Percentiles rank a stretch among this genome's conserved stretches.
Conservation (phyloP, 2,797 vertebrate species). For the Sebastes umbrosus region DNA sequence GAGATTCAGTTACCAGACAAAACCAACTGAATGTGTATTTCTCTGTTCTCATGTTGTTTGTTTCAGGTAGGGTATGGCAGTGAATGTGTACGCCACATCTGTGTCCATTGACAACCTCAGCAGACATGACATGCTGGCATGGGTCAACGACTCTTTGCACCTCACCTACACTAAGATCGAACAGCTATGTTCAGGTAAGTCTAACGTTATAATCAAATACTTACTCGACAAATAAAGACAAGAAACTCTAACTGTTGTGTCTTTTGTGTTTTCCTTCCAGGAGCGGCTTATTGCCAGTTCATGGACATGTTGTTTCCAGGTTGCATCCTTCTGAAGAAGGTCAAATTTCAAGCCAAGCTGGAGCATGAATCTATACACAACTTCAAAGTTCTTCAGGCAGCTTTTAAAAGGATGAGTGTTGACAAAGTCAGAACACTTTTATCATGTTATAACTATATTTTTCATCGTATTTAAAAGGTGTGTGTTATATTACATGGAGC, state of each 20-base stretch:
- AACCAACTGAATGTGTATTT: background rate
- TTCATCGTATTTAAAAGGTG: background rate
- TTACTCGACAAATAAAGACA: background rate
- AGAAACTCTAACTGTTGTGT: background rate
- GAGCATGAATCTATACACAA: constrained; percentile 98
- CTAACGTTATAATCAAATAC: too few species aligned
- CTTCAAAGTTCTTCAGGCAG: constrained; percentile 98
- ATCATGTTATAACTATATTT: background rate
- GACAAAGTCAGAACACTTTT: constrained; percentile 89
- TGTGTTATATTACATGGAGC: background rate
- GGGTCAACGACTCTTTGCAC: constrained; percentile 97
- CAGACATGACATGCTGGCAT: constrained; percentile 97
- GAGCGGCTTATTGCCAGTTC: constrained; percentile 97
- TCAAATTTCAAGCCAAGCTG: constrained; percentile 98
- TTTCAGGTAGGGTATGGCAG: constrained; percentile 89
- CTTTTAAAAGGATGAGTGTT: constrained; percentile 97
- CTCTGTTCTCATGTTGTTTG: background rate
- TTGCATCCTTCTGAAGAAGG: constrained; percentile 95
- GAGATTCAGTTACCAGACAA: too few species aligned
- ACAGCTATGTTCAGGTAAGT: constrained; percentile 94
- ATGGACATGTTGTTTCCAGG: constrained; percentile 99
- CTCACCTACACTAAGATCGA: constrained; percentile 98
- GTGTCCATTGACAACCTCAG: constrained; percentile 98
- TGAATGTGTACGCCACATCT: constrained; percentile 97
- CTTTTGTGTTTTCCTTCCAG: constrained; percentile 72